Evolutionary conservation across 2,888 invertebrate genomes (phyloP).

Genomic region (Orthosia gracilis): DNA sequence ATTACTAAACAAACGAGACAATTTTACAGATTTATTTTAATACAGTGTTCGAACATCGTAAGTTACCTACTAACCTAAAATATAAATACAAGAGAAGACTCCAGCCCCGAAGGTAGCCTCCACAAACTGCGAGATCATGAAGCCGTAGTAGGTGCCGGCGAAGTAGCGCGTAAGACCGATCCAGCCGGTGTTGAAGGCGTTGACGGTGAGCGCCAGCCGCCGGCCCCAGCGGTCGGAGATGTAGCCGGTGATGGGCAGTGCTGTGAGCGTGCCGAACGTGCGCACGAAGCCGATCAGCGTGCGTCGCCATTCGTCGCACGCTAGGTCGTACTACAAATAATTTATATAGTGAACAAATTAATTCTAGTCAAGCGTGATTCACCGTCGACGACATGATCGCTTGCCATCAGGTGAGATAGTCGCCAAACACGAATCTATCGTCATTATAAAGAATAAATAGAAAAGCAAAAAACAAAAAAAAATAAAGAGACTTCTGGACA

Average conservation of each 20-base stretch:
- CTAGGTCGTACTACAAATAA: constrained; percentile 91
- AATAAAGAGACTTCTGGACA: too few relatives aligned
- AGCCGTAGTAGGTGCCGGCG: constrained; percentile 92
- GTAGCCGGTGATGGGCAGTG: constrained; percentile 93
- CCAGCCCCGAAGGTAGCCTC: constrained; percentile 93
- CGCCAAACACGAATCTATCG: too few relatives aligned
- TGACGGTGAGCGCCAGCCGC: constrained; percentile 90
- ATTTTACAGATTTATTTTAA: too few relatives aligned
- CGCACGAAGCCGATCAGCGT: constrained; percentile 94
- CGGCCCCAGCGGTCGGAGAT: constrained; percentile 94
- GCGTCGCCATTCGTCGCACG: constrained; percentile 93
- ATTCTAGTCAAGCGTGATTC: too few relatives aligned
- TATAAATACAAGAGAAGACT: constrained; percentile 93
- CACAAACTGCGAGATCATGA: constrained; percentile 92
- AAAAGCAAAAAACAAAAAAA: too few relatives aligned
- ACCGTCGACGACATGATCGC: too few relatives aligned
- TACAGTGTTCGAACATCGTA: neutral
- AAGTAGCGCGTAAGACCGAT: constrained; percentile 92
- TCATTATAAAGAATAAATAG: too few relatives aligned
- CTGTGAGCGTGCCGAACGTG: constrained; percentile 93
- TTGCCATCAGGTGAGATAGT: too few relatives aligned
- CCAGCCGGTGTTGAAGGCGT: constrained; percentile 91
- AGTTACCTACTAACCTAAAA: constrained; percentile 88
- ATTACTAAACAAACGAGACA: too few relatives aligned
- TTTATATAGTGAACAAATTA: neutral